phyloP scores from a whole-genome alignment of 2,888 invertebrate species.

The Anoncus sp. region DNA sequence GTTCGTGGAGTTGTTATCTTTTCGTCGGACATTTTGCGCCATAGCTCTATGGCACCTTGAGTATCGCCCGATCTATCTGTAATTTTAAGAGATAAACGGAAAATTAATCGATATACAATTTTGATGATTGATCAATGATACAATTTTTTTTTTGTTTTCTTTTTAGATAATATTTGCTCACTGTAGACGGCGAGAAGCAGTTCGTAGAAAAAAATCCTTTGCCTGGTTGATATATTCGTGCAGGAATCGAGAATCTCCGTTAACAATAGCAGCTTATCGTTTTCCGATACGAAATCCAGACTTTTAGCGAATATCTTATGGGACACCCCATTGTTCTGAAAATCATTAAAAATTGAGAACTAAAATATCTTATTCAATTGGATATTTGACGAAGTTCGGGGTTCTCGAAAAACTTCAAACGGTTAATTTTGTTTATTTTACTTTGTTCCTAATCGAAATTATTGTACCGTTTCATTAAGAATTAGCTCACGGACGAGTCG shows the following conservation, averaged over 20 bases:
- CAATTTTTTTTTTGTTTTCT: not conserved
- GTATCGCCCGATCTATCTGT: constrained; percentile 76
- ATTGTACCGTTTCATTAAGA: too few species aligned
- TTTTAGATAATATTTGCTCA: constrained; percentile 58
- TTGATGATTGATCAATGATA: not conserved
- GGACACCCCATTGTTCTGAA: constrained; percentile 46
- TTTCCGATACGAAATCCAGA: constrained; percentile 10
- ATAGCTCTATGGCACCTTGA: constrained; percentile 78
- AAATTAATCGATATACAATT: not conserved
- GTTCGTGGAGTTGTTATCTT: constrained; percentile 78
- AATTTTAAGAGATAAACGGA: constrained; percentile 16
- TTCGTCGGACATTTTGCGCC: constrained; percentile 79
- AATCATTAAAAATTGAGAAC: not conserved
- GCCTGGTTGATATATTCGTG: not conserved
- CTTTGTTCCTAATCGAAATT: too few species aligned
- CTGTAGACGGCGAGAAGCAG: constrained; percentile 57
- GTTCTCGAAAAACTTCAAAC: too few species aligned
- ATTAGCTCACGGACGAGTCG: too few species aligned
- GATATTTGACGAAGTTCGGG: not conserved
- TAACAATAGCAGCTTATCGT: constrained; percentile 12
- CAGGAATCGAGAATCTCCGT: constrained; percentile 57
- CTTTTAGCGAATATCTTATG: not conserved
- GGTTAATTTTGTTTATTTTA: too few species aligned
- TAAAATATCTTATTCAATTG: not conserved
- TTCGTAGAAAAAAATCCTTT: constrained; percentile 55